Evolutionary conservation across 1,140 invertebrate species (phyloP), one percentile per base, ranked within the genome.

Genomic region (Forficula auricularia): DNA sequence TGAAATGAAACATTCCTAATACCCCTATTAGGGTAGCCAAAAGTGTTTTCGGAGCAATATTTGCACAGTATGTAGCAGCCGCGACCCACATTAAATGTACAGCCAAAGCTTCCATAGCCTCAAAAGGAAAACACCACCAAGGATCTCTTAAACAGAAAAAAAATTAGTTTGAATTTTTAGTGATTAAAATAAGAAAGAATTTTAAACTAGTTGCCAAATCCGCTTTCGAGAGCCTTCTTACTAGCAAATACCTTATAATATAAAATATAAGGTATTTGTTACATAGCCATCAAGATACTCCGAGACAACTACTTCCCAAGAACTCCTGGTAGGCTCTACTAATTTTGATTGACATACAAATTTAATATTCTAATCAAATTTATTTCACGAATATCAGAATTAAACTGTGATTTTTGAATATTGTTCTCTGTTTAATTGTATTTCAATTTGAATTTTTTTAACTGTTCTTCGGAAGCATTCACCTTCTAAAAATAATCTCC

Each of bases 71-170:
- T 0, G 81, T 85, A 3, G 82, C 79, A 2, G 81, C 80, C n/a
- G 83, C 79, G 7, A 85, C 80, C 77, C 82, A 87, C 79, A 88
- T 82, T 27, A 90, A 60, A 54, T 86, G 82, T 39, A 83, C 82
- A 1, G 83, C 85, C 7, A 89, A 61, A 1, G 80, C 77, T 62
- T 90, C 83, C 66, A 86, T 73, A 1, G 79, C 74, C 61, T 90
- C 85, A 53, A 86, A 82, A 1, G 80, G 80, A 51, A 90, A 79
- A 51, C 79, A 83, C 74, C 77, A 79, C 78, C 79, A 86, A 8
- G 82, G 77, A 58, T 79, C 78, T 52, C 79, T 84, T 27, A 6
- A 27, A n/a, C n/a, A n/a, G n/a, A n/a, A 49, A 36, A 16, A 30
- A 19, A 22, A 44, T 14, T 18, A 33, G 12, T 27, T 3, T 39